Percentiles rank a stretch among this genome's conserved stretches.
These are phyloP conservation scores for Amyelois transitella DNA, from an alignment of 1,140 invertebrate species.

Conservation along the genomic window DNA sequence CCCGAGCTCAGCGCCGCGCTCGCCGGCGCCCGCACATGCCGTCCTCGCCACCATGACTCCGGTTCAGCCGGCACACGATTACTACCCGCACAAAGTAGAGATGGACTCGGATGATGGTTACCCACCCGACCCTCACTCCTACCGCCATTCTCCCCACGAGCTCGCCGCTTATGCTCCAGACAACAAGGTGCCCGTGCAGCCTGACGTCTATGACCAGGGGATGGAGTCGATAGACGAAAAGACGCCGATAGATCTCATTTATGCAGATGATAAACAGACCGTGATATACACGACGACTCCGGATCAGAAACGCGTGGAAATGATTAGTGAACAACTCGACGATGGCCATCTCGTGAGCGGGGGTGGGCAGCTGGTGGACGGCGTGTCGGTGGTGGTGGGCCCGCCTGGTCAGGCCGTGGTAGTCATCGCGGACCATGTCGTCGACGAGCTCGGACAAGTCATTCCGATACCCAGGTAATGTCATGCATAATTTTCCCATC, in stretches of 20 bases:
- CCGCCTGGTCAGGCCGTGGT: slow-evolving; percentile 64
- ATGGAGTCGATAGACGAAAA: slow-evolving; percentile 80
- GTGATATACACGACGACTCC: slow-evolving; percentile 85
- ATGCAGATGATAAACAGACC: slow-evolving; percentile 87
- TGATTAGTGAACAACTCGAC: slow-evolving; percentile 70
- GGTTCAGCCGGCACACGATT: slow-evolving; percentile 74
- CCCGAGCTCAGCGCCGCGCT: slow-evolving; percentile 54
- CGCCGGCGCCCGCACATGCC: slow-evolving; percentile 78
- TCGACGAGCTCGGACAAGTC: slow-evolving; percentile 69
- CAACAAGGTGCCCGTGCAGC: slow-evolving; percentile 66
- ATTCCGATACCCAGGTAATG: slow-evolving; percentile 71
- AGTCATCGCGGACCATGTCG: slow-evolving; percentile 65
- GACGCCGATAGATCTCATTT: slow-evolving; percentile 85
- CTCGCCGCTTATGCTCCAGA: slow-evolving; percentile 76
- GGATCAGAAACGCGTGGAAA: slow-evolving; percentile 72
- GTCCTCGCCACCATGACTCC: slow-evolving; percentile 84
- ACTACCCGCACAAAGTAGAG: slow-evolving; percentile 75
- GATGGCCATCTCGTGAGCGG: slow-evolving; percentile 58
- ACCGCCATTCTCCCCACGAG: slow-evolving; percentile 68
- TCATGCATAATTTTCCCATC: background rate
- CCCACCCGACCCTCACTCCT: slow-evolving; percentile 72
- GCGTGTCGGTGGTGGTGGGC: slow-evolving; percentile 69
- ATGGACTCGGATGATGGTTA: slow-evolving; percentile 73
- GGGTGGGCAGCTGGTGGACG: slow-evolving; percentile 59
- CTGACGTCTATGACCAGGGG: slow-evolving; percentile 74